A percentile compares a stretch with the other conserved stretches of the same genome.
These are phyloP conservation scores for Trissonchulus latispiculum DNA, from an alignment of 2,888 invertebrate genomes.

Conservation along the genomic window DNA sequence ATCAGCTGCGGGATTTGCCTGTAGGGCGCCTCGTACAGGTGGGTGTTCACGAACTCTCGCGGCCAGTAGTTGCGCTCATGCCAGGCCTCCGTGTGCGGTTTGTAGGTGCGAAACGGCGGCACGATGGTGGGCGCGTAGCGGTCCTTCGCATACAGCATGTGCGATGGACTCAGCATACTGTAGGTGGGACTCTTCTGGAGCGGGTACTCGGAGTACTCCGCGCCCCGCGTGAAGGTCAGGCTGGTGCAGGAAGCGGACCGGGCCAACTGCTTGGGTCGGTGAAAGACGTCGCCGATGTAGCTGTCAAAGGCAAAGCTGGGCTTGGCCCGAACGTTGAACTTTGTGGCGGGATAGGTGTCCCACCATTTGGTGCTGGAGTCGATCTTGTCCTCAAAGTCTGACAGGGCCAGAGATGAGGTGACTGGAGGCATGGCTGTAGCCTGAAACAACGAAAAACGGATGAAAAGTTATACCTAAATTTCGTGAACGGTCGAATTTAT, in stretches of 20 bases:
- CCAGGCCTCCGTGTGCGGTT: neutral
- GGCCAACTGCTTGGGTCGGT: constrained; percentile 36
- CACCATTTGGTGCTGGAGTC: constrained; percentile 38
- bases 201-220: constrained; percentile 27
- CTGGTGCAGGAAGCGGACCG: constrained; percentile 40
- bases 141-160: constrained; percentile 16
- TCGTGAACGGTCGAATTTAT: too few species aligned
- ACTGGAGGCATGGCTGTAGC: too few species aligned
- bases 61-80: neutral
- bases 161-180: constrained; percentile 39
- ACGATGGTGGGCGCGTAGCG: neutral
- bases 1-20: neutral
- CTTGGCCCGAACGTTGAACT: neutral
- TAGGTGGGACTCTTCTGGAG: constrained; percentile 35
- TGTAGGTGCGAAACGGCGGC: neutral
- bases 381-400: constrained; percentile 34
- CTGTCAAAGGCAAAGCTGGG: constrained; percentile 31
- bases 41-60: neutral
- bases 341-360: constrained; percentile 29
- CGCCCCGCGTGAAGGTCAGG: constrained; percentile 37
- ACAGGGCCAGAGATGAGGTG: too few species aligned
- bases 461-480: too few species aligned
- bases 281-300: constrained; percentile 35
- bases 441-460: too few species aligned
- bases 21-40: neutral